Conservation (phyloP, 2,797 vertebrate genomes). For the Rhynchonycteris naso region DNA sequence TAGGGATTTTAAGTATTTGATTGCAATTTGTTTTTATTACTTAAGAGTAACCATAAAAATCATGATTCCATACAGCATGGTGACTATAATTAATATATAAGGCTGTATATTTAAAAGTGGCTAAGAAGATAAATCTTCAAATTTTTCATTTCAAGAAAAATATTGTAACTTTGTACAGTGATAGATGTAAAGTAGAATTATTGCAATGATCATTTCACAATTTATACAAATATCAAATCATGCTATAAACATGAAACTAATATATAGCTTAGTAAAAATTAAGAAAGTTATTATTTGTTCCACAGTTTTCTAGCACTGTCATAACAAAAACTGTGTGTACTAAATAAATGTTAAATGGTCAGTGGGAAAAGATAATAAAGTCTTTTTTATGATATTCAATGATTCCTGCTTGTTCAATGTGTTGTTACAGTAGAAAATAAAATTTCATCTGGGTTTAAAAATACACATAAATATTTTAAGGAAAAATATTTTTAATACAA, state of each 20-base stretch:
- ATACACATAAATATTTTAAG: neutral
- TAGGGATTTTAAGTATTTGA: neutral
- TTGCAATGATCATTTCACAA: neutral
- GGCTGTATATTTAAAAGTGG: neutral
- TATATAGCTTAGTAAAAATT: neutral
- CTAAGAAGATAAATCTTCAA: neutral
- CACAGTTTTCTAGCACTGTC: neutral
- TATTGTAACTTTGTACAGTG: neutral
- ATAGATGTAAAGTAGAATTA: neutral
- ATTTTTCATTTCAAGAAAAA: neutral
- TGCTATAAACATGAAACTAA: neutral
- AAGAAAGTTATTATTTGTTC: neutral
- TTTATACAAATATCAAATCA: neutral
- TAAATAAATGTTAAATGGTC: neutral
- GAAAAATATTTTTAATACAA: slow-evolving; percentile 16
- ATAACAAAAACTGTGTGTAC: neutral
- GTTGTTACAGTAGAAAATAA: neutral
- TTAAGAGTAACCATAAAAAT: neutral
- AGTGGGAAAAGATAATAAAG: neutral
- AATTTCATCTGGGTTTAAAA: too few relatives aligned
- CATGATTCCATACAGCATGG: neutral
- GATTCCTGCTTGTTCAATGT: neutral
- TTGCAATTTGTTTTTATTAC: neutral
- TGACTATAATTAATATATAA: neutral
- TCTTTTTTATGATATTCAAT: neutral